Conservation (phyloP, 2,888 invertebrate species). For the Hipparchia semele region DNA sequence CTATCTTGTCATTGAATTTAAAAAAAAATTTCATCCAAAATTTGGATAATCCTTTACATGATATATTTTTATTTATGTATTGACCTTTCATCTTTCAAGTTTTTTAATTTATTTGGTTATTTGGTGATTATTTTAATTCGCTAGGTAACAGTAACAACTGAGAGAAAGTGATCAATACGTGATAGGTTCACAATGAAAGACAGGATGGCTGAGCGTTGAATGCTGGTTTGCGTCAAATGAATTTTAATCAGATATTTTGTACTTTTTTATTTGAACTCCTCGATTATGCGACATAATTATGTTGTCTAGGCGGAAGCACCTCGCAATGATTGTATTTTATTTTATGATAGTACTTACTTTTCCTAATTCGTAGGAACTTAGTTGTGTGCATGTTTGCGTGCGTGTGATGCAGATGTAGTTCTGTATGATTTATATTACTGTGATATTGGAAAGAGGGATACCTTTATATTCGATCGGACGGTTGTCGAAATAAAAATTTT, state of each 20-base stretch:
- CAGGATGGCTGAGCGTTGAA: slow-evolving; percentile 25
- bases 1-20: too few relatives aligned
- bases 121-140: slow-evolving; percentile 41
- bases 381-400: slow-evolving; percentile 55
- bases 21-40: slow-evolving; percentile 32
- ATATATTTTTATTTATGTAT: slow-evolving; percentile 54
- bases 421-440: slow-evolving; percentile 73
- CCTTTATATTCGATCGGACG: slow-evolving; percentile 58
- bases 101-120: slow-evolving; percentile 45
- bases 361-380: slow-evolving; percentile 44
- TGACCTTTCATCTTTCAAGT: slow-evolving; percentile 47
- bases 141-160: not conserved
- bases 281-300: not conserved
- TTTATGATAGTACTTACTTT: slow-evolving; percentile 39
- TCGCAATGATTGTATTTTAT: slow-evolving; percentile 38
- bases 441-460: slow-evolving; percentile 73
- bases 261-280: slow-evolving; percentile 17
- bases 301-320: slow-evolving; percentile 33
- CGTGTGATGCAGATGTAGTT: slow-evolving; percentile 56
- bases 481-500: slow-evolving; percentile 51
- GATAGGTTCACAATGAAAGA: slow-evolving; percentile 26
- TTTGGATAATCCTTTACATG: slow-evolving; percentile 47
- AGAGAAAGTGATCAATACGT: slow-evolving; percentile 16
- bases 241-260: slow-evolving; percentile 20
- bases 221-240: slow-evolving; percentile 22